A percentile compares a stretch with the other conserved stretches of the same genome.
These are phyloP conservation scores for Morinoia aosen DNA, from an alignment of 2,888 invertebrate species.

Conservation along the genomic window DNA sequence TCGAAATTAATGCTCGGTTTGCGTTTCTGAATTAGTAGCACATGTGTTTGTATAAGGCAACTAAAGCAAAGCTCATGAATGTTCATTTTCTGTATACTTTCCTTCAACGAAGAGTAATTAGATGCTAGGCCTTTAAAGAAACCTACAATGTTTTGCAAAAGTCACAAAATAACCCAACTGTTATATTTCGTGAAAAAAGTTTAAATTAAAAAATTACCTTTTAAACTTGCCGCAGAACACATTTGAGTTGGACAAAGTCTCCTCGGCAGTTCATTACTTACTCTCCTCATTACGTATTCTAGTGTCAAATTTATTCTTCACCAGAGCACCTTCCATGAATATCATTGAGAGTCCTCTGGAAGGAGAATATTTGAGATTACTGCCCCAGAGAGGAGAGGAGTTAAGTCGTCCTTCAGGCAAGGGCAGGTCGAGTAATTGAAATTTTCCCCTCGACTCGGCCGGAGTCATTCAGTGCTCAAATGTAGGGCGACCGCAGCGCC, in stretches of 20 bases:
- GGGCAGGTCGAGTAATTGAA: background rate
- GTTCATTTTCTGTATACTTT: background rate
- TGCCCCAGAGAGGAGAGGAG: background rate
- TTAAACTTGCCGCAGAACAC: background rate
- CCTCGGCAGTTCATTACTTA: background rate
- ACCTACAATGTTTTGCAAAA: too few relatives aligned
- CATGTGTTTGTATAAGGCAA: background rate
- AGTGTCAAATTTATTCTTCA: background rate
- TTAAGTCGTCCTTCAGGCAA: background rate
- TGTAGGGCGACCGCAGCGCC: background rate
- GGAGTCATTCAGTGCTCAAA: background rate
- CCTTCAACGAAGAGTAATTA: background rate
- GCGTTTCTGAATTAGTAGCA: background rate
- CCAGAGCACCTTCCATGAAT: background rate
- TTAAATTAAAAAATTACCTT: background rate
- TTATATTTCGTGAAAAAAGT: background rate
- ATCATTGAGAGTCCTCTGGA: background rate
- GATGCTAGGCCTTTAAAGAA: background rate
- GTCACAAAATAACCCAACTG: too few relatives aligned
- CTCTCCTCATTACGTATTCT: background rate
- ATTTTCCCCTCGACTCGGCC: background rate
- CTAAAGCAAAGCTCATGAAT: background rate
- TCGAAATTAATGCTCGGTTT: background rate
- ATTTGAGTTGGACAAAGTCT: background rate
- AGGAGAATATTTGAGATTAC: background rate